Evolutionary conservation across 2,113 vertebrate species (phyloP).

Genomic region (Urocitellus parryii): DNA sequence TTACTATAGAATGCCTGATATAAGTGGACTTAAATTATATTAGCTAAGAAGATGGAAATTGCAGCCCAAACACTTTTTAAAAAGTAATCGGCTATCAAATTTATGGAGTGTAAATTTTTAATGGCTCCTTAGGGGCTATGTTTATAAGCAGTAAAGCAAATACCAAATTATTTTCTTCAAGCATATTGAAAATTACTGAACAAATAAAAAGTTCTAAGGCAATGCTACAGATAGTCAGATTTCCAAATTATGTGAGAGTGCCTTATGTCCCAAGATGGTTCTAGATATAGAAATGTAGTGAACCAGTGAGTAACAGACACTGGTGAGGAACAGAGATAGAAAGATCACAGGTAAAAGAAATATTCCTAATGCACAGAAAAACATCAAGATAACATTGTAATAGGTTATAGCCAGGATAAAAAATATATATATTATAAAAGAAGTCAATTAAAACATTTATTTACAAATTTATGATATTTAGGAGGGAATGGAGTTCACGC

Average conservation of each 20-base stretch:
- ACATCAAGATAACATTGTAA: background rate
- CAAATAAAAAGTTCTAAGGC: slow-evolving; percentile 30
- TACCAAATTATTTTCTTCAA: slow-evolving; percentile 75
- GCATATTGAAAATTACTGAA: slow-evolving; percentile 50
- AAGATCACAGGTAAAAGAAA: background rate
- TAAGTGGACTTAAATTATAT: slow-evolving; percentile 64
- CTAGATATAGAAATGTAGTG: background rate
- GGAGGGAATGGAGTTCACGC: background rate
- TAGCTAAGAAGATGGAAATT: slow-evolving; percentile 59
- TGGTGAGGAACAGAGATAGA: background rate
- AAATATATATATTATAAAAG: background rate
- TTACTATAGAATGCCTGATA: background rate
- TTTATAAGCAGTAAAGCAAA: slow-evolving; percentile 72
- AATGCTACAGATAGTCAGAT: background rate
- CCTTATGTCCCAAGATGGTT: background rate
- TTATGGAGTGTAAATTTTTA: slow-evolving; percentile 66
- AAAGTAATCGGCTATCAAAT: slow-evolving; percentile 66
- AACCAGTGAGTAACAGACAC: background rate
- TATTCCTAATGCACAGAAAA: background rate
- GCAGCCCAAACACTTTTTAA: background rate
- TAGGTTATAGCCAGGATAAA: background rate
- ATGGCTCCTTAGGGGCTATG: slow-evolving; percentile 31
- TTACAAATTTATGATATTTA: background rate
- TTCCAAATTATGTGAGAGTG: background rate
- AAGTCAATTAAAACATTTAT: background rate